Evolutionary conservation across 2,797 vertebrate genomes (phyloP), one percentile per base, ranked within the genome.

Genomic region (Sardinella longiceps): DNA sequence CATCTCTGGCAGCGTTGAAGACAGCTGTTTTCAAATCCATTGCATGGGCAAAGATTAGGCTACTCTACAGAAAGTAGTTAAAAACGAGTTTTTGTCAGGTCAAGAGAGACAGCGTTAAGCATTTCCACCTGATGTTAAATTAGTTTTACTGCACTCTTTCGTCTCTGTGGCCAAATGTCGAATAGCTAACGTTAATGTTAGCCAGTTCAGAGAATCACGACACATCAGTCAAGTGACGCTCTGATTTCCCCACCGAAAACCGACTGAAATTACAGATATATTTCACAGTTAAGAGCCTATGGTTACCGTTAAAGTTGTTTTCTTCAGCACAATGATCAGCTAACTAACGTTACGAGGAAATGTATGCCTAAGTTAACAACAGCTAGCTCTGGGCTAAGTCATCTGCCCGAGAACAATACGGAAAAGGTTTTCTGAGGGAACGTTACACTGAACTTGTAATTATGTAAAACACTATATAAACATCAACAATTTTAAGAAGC

Each of bases 1-100:
- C 98, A 93, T 99, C 98, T 85, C 98, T 95, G 90, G 97, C 98
- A 84, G 98, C 98, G 46, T 99, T 98, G 87, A 99, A 99, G 11
- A 98, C 97, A 0, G 98, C 98, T 1, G 97, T 99, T 95, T 99
- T 98, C 91, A 99, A 96, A 98, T 99, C 98, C 98, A 99, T 99
- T 0, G 82, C 86, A 89, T 83, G 14, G 20, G 15, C 10, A 60
- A n/a, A n/a, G 2, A 25, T n/a, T n/a, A 25, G 6, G n/a, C 11
- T 2, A 10, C 56, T 43, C 15, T 37, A 70, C 37, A 39, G 37
- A 7, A 77, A 77, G 14, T 18, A 43, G 66, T 74, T 74, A 74
- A 33, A 37, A 37, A 43, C 43, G 4, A 7, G 4, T 43, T 43
- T 43, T 48, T 48, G 7, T 77, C 15, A 77, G 33, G 15, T 0